These are phyloP conservation scores for Drosophila nikananu DNA, from an alignment of 1,140 invertebrate genomes.

Conservation along the genomic window DNA sequence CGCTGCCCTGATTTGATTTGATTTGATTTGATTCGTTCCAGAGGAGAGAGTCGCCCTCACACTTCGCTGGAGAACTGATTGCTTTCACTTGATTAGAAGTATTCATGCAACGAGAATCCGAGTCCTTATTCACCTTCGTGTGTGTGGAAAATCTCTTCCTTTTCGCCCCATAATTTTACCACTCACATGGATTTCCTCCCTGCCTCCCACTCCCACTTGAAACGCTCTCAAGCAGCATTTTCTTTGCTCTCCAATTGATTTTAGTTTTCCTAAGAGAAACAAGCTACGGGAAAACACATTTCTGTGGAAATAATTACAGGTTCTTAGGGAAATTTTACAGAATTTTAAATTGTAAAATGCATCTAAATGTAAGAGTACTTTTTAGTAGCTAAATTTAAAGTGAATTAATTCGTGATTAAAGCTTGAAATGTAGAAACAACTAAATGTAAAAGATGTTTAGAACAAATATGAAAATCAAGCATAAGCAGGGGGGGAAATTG, in stretches of 20 bases:
- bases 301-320: neutral
- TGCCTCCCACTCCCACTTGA: neutral
- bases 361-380: neutral
- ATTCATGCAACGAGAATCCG: constrained; percentile 31
- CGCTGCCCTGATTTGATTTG: constrained; percentile 39
- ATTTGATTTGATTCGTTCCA: constrained; percentile 16
- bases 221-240: neutral
- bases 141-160: neutral
- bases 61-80: constrained; percentile 38
- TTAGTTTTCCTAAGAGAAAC: neutral
- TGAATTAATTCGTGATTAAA: neutral
- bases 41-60: constrained; percentile 15
- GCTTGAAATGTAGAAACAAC: neutral
- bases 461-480: no score
- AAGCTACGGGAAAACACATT: neutral
- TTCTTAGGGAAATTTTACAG: no score
- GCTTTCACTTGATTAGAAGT: constrained; percentile 43
- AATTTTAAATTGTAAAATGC: neutral
- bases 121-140: constrained; percentile 6
- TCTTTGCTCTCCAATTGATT: neutral
- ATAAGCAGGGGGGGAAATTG: no score
- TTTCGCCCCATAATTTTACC: constrained; percentile 11
- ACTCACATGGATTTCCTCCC: constrained; percentile 6
- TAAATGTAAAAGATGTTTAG: neutral
- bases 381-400: neutral